Evolutionary conservation across 2,888 invertebrate genomes (phyloP), one percentile per base, ranked within the genome.

Genomic region (Drosophila putrida): DNA sequence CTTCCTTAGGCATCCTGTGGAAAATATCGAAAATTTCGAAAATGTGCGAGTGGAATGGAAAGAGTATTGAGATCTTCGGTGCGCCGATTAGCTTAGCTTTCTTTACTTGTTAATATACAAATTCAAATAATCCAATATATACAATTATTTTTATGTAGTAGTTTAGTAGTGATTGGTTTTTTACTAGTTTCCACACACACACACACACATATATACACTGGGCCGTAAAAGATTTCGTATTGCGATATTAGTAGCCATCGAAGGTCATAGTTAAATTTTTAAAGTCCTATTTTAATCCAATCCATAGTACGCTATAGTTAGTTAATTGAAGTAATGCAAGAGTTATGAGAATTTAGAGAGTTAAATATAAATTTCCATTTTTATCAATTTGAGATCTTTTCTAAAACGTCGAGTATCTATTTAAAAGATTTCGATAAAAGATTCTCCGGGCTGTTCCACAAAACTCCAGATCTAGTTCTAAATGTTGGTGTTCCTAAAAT

Each of bases 251-350:
- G 61, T 57, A 64, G 58, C 50, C 57, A 65, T 57, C 38, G 53
- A 62, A 55, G 50, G 82, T 82, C 76, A 71, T 84, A 80, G 86
- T 85, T 69, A 65, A 82, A 85, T 71, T 82, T 80, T 63, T 47
- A 51, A 43, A 33, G n/a, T 53, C 43, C 33, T 33, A 35, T 60
- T 74, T 66, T 46, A 57, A 61, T 20, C 4, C 11, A 36, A 50
- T 4, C 8, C 44, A n/a, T 41, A 33, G 50, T 55, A 36, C 39
- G 25, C 20, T 13, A 39, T 31, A 69, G 13, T 33, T 46, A 60
- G 44, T 46, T 50, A 25, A 35, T 36, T 50, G 20, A n/a, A 8
- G 35, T 35, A 31, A 10, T 25, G 54, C 54, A 13, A 54, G 20
- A 28, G 47, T 36, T 35, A 20, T n/a, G 6, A 20, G 2, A 20